Evolutionary conservation across 2,797 vertebrate genomes (phyloP), one percentile per base, ranked within the genome.

Genomic region (Alcedo quadribrachys): DNA sequence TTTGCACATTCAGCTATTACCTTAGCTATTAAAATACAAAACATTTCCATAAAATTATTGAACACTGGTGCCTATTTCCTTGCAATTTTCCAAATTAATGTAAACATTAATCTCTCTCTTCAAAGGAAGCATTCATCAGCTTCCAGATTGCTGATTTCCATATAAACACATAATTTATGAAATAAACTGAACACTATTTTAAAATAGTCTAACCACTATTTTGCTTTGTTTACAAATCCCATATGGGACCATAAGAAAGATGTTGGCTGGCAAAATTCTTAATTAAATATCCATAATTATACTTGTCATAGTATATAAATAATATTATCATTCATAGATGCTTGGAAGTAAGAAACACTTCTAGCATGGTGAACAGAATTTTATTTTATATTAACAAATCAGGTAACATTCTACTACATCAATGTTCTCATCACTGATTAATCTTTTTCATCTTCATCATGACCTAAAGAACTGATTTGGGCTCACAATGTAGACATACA

Each of bases 21-120:
- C 32, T 79, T 58, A 68, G 30, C 28, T 68, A 75, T 45, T 76
- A 87, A 84, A 62, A 71, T 6, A 55, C 16, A 60, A 69, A 77
- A n/a, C 9, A 62, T 55, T 81, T 74, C 55, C 30, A 14, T 5
- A 11, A 55, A 27, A 40, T 45, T 81, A 25, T 82, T 68, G 55
- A 60, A 43, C 7, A 15, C 11, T 45, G 24, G 24, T 19, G 10
- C 27, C 22, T 8, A 18, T 37, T 54, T 27, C 51, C 11, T 88
- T 46, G 33, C 4, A 40, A 21, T 68, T 79, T 82, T 68, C 42
- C 57, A 13, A 86, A 92, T 40, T 74, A 60, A 51, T 45, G 7
- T 62, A 71, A 90, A 67, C 66, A 83, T 77, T 55, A 85, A 69
- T 67, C 9, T 74, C 27, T 67, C 24, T 15, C 15, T 77, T 78